These are phyloP conservation scores for Catocala fraxini DNA, from an alignment of 2,888 invertebrate genomes.

Conservation along the genomic window DNA sequence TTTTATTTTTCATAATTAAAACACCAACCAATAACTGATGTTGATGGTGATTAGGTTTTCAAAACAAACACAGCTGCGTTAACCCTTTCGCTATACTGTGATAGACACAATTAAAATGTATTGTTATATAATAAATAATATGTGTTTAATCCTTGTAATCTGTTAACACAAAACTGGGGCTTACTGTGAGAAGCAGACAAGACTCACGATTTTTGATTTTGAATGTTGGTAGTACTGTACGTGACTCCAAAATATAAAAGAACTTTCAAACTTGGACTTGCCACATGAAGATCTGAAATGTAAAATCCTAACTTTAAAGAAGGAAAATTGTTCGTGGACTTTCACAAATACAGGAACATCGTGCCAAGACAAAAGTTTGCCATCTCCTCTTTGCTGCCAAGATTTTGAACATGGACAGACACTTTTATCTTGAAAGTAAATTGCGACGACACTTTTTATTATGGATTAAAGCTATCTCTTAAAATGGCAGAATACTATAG, in stretches of 20 bases:
- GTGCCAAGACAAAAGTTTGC: slow-evolving; percentile 29
- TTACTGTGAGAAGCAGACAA: too few species aligned
- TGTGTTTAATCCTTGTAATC: too few species aligned
- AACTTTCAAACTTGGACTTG: background rate
- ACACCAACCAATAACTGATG: too few species aligned
- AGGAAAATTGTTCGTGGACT: slow-evolving; percentile 26
- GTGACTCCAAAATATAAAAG: too few species aligned
- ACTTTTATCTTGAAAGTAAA: slow-evolving; percentile 22
- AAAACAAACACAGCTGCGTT: too few species aligned
- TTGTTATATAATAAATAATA: too few species aligned
- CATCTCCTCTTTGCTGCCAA: slow-evolving; percentile 20
- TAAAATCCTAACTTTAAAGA: slow-evolving; percentile 25
- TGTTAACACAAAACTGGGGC: too few species aligned
- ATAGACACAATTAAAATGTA: too few species aligned
- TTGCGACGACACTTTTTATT: slow-evolving; percentile 2
- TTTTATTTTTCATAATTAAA: too few species aligned
- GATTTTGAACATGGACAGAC: slow-evolving; percentile 16
- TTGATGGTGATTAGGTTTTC: too few species aligned
- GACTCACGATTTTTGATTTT: background rate
- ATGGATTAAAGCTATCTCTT: background rate
- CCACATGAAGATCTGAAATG: background rate
- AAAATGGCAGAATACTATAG: background rate
- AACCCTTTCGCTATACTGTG: too few species aligned
- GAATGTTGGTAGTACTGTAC: background rate
- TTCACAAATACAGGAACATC: slow-evolving; percentile 27